Base-by-base conservation (phyloP, 2,797 vertebrate species). In the Sebastes minor region DNA sequence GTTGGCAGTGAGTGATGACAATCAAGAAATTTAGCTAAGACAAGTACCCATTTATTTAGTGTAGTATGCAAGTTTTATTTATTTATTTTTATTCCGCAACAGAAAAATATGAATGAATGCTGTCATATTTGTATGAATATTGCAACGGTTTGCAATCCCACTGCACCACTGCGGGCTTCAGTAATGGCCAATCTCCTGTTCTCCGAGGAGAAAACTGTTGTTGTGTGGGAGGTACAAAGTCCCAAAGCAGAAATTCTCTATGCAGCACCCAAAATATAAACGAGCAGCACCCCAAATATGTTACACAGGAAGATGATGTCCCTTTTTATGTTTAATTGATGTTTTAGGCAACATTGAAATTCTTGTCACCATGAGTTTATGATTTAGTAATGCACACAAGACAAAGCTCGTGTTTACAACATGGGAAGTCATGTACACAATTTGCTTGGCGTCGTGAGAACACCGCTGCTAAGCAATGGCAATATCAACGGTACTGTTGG, bases 61-160 rank as follows among this genome's bases (percentile, higher is more conserved):
- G 57, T 33, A 56, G 30, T 38, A 13, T 57, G 72, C 53, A 76
- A 60, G 35, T 72, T 71, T 6, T 52, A 23, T 83, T 80, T 77
- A 27, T 72, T 70, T 6, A 30, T 23, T 83, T 80, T 75, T 27
- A 59, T 82, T 59, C 22, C 27, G 35, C 5, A 64, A 28, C 14
- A 69, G 22, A 63, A 65, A 49, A 81, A 74, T 33, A 32, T 32
- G 38, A 80, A 56, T 67, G 38, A 56, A 52, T 8, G 16, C 7
- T 46, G 76, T 82, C 62, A 71, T 38, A 80, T 76, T 66, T 61
- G 33, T 42, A 82, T 81, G 13, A 77, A 74, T 79, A 77, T 82
- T 78, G 75, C 68, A 81, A 59, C 4, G 6, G 33, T 77, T 86
- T 79, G 23, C 33, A 71, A 55, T 77, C 65, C 9, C 27, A 16